Conservation (phyloP, 1,140 invertebrate genomes). For the Nasonia longicornis region DNA sequence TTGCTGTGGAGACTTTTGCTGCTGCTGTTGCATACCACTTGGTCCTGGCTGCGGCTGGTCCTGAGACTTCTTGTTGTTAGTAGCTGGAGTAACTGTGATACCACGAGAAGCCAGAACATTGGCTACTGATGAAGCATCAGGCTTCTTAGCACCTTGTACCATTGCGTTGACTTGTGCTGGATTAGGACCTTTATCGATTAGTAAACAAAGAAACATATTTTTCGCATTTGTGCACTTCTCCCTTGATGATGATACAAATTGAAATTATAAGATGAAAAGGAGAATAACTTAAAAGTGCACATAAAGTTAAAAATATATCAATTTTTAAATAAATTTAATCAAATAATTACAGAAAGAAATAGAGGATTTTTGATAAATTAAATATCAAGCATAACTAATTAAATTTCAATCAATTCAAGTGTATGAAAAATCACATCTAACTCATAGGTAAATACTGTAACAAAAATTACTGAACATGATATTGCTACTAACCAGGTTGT, state of each 20-base stretch:
- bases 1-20: slow-evolving; percentile 49
- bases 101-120: slow-evolving; percentile 81
- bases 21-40: slow-evolving; percentile 55
- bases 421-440: not conserved
- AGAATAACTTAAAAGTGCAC: slow-evolving; percentile 47
- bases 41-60: slow-evolving; percentile 44
- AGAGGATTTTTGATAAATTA: not conserved
- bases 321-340: slow-evolving; percentile 24
- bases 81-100: slow-evolving; percentile 78
- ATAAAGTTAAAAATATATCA: slow-evolving; percentile 14
- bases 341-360: slow-evolving; percentile 14
- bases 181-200: slow-evolving; percentile 64
- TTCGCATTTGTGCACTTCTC: slow-evolving; percentile 55
- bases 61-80: slow-evolving; percentile 66
- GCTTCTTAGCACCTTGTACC: slow-evolving; percentile 66
- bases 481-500: slow-evolving; percentile 60
- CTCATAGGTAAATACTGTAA: not conserved
- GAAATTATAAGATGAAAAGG: slow-evolving; percentile 28
- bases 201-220: slow-evolving; percentile 56
- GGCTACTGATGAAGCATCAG: slow-evolving; percentile 79
- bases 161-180: slow-evolving; percentile 62
- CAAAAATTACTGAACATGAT: not conserved
- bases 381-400: slow-evolving; percentile 27
- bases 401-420: not conserved
- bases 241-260: slow-evolving; percentile 34